A percentile compares a stretch with the other conserved stretches of the same genome.
phyloP scores from a whole-genome alignment of 2,113 vertebrate species.

The Apaloderma vittatum region DNA sequence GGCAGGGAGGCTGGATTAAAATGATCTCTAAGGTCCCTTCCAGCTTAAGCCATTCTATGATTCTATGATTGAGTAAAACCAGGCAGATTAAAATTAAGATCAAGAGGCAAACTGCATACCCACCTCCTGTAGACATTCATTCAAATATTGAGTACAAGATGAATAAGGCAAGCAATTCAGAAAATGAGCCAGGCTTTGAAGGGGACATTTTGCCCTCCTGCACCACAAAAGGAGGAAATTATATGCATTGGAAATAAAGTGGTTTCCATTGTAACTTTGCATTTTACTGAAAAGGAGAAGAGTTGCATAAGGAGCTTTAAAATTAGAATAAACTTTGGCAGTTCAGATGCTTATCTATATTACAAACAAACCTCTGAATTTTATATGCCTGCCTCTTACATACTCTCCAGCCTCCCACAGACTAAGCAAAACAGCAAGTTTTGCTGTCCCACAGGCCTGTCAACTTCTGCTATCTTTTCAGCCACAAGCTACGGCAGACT shows the following conservation, averaged over 20 bases:
- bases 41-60: too few relatives aligned
- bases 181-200: background rate
- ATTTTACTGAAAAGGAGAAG: background rate
- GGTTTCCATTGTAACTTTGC: background rate
- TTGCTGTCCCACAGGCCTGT: background rate
- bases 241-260: background rate
- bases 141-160: background rate
- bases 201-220: background rate
- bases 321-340: slow-evolving; percentile 47
- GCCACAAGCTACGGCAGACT: background rate
- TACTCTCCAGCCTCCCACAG: background rate
- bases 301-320: slow-evolving; percentile 40
- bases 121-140: background rate
- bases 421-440: background rate
- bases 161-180: background rate
- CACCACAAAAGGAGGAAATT: background rate
- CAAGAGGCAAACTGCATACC: background rate
- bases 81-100: background rate
- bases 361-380: slow-evolving; percentile 27
- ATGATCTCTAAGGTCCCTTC: too few relatives aligned
- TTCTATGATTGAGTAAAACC: background rate
- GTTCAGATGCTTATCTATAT: slow-evolving; percentile 2
- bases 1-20: too few relatives aligned
- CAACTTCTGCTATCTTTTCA: background rate
- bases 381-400: background rate